phyloP scores from a whole-genome alignment of 1,140 invertebrate species.

The Tribolium castaneum region DNA sequence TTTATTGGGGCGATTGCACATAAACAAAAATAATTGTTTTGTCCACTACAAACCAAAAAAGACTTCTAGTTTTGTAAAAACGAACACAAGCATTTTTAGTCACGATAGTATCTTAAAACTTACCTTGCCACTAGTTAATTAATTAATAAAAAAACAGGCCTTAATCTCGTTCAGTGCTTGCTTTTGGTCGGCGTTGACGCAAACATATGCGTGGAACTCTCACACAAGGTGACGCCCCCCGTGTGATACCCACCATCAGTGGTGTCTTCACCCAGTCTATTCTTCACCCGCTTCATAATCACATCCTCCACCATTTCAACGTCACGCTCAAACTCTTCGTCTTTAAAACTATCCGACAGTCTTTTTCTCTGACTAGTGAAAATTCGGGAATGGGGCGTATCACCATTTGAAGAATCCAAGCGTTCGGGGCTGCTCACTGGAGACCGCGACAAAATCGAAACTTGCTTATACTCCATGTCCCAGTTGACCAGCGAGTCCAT shows the following conservation, averaged over 20 bases:
- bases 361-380: constrained; percentile 60
- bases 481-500: constrained; percentile 57
- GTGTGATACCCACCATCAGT: constrained; percentile 56
- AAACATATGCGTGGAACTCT: constrained; percentile 49
- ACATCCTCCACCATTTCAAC: constrained; percentile 44
- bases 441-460: constrained; percentile 49
- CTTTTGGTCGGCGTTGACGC: constrained; percentile 58
- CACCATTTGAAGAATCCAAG: constrained; percentile 56
- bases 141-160: too few species aligned
- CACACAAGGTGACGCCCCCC: constrained; percentile 29
- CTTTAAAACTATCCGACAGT: constrained; percentile 61
- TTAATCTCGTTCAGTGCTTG: constrained; percentile 33
- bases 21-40: not conserved
- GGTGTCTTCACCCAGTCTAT: constrained; percentile 45
- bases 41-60: not conserved
- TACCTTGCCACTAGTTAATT: not conserved
- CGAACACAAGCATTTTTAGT: not conserved
- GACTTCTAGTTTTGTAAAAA: not conserved
- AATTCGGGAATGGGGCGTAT: constrained; percentile 58
- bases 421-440: constrained; percentile 41
- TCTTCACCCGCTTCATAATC: constrained; percentile 26
- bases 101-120: not conserved
- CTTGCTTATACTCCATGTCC: constrained; percentile 60
- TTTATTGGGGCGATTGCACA: too few species aligned
- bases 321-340: constrained; percentile 47